Base-by-base conservation (phyloP, 2,888 invertebrate genomes). In the Gymnocheta viridis region DNA sequence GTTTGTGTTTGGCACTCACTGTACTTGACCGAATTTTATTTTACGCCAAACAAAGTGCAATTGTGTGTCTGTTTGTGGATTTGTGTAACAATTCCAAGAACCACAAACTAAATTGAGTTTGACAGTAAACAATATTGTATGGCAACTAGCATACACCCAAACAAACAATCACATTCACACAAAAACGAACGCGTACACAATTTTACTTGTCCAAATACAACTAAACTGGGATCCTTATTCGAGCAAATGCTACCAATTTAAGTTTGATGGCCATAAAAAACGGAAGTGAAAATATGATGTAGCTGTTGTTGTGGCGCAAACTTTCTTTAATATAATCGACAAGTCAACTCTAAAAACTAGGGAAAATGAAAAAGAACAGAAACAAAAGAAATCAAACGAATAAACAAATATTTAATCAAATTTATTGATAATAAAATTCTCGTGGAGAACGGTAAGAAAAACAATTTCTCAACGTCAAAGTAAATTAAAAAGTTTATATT, bases 41-140 rank as follows among this genome's bases (percentile, higher is more conserved):
- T 38, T 35, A 47, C 14, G 22, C 62, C 70, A 62, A 64, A 44
- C 24, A 51, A 32, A 32, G 14, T 72, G 35, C n/a, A 14, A 24
- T 44, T 47, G 49, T 29, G 38, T 32, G 27, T 58, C n/a, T 64
- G 56, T 35, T 49, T 32, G 77, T 41, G 56, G 35, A 79, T 41
- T 72, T 54, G 41, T 77, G 49, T 69, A 72, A 69, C 60, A 60
- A 44, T 73, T 67, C 62, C 17, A n/a, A 32, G 24, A 77, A 78
- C 81, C 81, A 70, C 83, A 83, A 82, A 49, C 67, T 64, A 69
- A 84, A 84, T 73, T 81, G 81, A 77, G 81, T 84, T 84, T 84
- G 81, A 78, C 73, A 84, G 70, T 47, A 51, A 62, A 73, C 81
- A 77, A 69, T 81, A 78, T 81, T 78, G 81, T 81, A 67, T 70